Conservation (phyloP, 2,888 invertebrate species). For the Leistus spinibarbis region DNA sequence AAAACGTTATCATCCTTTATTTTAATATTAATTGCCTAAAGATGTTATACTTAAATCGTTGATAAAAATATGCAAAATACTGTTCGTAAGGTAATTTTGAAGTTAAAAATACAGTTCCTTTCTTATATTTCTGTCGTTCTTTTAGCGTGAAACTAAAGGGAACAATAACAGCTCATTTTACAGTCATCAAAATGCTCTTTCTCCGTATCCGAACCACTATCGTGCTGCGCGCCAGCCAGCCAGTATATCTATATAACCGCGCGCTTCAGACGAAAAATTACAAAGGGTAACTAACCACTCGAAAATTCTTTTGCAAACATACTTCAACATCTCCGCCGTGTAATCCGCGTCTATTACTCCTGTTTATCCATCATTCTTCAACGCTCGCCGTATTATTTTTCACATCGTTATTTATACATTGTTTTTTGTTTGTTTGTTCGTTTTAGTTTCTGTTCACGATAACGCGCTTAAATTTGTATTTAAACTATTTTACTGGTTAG, state of each 20-base stretch:
- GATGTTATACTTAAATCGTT: too few species aligned
- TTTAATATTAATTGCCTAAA: too few species aligned
- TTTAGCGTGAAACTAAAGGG: neutral
- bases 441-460: neutral
- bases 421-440: too few species aligned
- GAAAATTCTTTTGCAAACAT: constrained; percentile 23
- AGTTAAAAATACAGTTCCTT: neutral
- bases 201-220: neutral
- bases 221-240: neutral
- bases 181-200: neutral
- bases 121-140: neutral
- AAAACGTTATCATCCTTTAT: too few species aligned
- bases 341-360: neutral
- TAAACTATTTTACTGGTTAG: too few species aligned
- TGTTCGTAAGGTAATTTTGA: neutral
- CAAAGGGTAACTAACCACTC: constrained; percentile 25
- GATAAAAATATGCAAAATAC: neutral
- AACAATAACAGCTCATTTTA: neutral
- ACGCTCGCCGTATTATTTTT: neutral
- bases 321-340: neutral
- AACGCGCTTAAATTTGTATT: neutral
- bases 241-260: neutral
- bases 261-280: neutral
- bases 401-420: neutral
- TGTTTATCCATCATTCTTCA: neutral